These are phyloP conservation scores for Aricia agestis DNA, from an alignment of 1,140 invertebrate genomes.

Conservation along the genomic window DNA sequence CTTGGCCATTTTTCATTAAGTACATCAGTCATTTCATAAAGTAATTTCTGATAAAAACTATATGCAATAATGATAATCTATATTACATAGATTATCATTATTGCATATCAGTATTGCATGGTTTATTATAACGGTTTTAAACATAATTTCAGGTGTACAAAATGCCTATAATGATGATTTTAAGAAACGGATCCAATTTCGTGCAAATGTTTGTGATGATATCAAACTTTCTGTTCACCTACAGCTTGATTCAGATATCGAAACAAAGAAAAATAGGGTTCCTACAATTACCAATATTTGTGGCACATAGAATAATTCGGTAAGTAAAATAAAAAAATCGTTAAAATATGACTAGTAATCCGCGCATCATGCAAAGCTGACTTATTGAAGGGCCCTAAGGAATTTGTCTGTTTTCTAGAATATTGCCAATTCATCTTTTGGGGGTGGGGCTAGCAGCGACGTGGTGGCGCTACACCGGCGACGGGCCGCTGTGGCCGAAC, in stretches of 20 bases:
- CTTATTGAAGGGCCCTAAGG: not conserved
- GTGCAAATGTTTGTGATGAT: constrained; percentile 38
- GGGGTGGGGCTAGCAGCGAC: constrained; percentile 44
- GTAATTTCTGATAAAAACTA: too few species aligned
- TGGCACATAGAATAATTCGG: constrained; percentile 40
- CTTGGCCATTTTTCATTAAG: too few species aligned
- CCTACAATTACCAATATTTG: constrained; percentile 32
- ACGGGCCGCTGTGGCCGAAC: constrained; percentile 43
- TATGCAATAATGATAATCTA: too few species aligned
- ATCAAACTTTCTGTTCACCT: constrained; percentile 39
- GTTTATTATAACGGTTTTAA: not conserved
- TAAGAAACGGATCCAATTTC: constrained; percentile 37
- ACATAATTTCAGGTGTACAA: constrained; percentile 28
- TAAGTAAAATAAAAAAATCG: too few species aligned
- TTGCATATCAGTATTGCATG: not conserved
- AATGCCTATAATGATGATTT: constrained; percentile 33
- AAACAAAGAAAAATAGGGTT: constrained; percentile 29
- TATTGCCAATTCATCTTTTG: constrained; percentile 45
- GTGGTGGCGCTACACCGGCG: constrained; percentile 40
- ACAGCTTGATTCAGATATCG: constrained; percentile 36
- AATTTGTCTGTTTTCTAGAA: constrained; percentile 32
- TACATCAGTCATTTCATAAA: too few species aligned
- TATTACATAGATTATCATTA: too few species aligned
- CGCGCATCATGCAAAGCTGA: too few species aligned
- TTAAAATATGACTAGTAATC: too few species aligned